These are phyloP conservation scores for Sminthopsis crassicaudata DNA, from an alignment of 2,113 vertebrate species.

Conservation along the genomic window DNA sequence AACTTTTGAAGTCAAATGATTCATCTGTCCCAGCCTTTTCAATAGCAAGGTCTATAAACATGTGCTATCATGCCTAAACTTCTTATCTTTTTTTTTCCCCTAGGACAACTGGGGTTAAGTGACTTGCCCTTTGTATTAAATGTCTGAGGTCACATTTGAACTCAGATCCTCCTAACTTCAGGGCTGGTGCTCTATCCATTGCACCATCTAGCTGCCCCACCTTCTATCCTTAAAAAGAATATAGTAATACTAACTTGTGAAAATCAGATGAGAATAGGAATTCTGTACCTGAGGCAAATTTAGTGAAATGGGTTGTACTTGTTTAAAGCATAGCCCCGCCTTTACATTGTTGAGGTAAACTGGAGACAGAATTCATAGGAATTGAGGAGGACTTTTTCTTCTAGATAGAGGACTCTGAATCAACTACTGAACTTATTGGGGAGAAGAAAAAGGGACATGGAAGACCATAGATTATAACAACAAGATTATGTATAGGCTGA, in stretches of 20 bases:
- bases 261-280: neutral
- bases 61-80: neutral
- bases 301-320: neutral
- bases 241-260: neutral
- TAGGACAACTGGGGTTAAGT: no score
- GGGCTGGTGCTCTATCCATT: no score
- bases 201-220: no score
- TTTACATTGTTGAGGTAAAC: neutral
- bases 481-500: neutral
- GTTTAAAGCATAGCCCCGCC: neutral
- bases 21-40: neutral
- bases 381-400: neutral
- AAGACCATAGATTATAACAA: neutral
- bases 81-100: no score
- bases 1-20: neutral
- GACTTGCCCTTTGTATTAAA: no score
- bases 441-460: neutral
- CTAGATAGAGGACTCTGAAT: neutral
- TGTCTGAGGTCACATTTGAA: no score
- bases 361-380: neutral
- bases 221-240: neutral
- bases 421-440: neutral
- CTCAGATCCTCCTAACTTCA: no score
- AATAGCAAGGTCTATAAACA: neutral
- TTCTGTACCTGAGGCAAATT: neutral